Conservation (phyloP, 2,888 invertebrate genomes). For the Callosobruchus maculatus region DNA sequence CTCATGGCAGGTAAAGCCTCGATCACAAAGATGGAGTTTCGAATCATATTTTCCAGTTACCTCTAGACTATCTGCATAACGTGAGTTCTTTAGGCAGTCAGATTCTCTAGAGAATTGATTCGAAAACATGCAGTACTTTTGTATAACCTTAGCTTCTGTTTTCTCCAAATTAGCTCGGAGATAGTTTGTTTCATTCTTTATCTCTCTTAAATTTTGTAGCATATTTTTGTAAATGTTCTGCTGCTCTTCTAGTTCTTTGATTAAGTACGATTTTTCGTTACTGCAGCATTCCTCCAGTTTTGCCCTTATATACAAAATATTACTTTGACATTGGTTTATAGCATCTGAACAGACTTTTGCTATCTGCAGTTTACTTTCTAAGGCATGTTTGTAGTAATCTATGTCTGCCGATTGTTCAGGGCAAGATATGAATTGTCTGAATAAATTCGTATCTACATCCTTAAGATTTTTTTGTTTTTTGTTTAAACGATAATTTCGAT, state of each 20-base stretch:
- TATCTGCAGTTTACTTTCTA: constrained; percentile 32
- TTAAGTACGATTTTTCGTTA: constrained; percentile 19
- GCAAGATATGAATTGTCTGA: constrained; percentile 8
- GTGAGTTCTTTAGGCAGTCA: neutral
- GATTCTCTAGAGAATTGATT: neutral
- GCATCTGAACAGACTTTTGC: constrained; percentile 33
- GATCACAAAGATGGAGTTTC: no score
- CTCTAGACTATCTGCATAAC: no score
- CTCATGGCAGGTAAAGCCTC: no score
- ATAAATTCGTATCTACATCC: neutral
- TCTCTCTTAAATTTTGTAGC: constrained; percentile 31
- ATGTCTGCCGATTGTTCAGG: constrained; percentile 12
- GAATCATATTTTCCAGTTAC: no score
- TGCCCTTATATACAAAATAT: constrained; percentile 33
- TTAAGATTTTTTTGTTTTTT: neutral
- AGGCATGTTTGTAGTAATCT: constrained; percentile 20
- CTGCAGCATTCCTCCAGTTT: constrained; percentile 21
- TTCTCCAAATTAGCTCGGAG: constrained; percentile 35
- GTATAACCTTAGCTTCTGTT: constrained; percentile 28
- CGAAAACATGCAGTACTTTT: constrained; percentile 19
- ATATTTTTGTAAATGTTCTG: constrained; percentile 38
- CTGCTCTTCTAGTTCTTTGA: constrained; percentile 31
- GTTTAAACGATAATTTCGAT: neutral
- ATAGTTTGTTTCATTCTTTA: constrained; percentile 39
- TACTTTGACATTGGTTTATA: constrained; percentile 37